Evolutionary conservation across 2,113 vertebrate genomes (phyloP).

Genomic region (Synodontis membranacea): DNA sequence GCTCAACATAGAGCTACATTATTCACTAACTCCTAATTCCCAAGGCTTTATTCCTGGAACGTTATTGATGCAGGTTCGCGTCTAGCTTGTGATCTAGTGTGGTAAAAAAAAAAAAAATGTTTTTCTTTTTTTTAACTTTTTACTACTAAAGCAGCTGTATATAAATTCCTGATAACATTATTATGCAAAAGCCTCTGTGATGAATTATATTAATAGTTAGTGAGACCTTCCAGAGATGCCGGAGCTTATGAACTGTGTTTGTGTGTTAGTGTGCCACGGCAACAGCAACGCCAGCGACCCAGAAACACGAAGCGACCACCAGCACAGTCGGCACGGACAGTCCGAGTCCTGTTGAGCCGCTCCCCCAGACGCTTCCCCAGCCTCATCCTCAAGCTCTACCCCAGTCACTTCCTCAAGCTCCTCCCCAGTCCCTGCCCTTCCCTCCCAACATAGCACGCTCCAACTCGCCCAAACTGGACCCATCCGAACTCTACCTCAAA

Average conservation of each 20-base stretch:
- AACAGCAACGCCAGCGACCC: constrained; percentile 38
- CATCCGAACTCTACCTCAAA: constrained; percentile 93
- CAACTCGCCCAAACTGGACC: constrained; percentile 88
- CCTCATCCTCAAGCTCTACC: constrained; percentile 50
- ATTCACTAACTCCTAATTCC: constrained; percentile 23
- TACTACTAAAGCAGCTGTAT: background rate
- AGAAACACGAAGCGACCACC: constrained; percentile 77
- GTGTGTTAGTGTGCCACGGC: constrained; percentile 41
- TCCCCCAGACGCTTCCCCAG: constrained; percentile 68
- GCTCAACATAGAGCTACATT: constrained; percentile 23
- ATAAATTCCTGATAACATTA: background rate
- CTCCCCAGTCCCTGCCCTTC: constrained; percentile 81
- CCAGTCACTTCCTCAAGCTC: constrained; percentile 58
- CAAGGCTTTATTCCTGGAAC: background rate
- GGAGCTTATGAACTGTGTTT: background rate
- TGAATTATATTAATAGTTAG: background rate
- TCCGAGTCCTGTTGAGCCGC: constrained; percentile 68
- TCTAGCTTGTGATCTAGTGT: background rate
- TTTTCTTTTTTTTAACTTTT: no score
- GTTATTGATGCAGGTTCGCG: background rate
- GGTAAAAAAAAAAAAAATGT: no score
- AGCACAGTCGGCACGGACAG: constrained; percentile 80
- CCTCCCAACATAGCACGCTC: constrained; percentile 75
- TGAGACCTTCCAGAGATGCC: background rate
- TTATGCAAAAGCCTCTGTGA: background rate